phyloP scores from a whole-genome alignment of 2,113 vertebrate species.

The Danio rerio region GRCz12tu NC_133185.1:6127501-6128000 shows the following conservation, averaged over 20 bases:
- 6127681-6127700: conserved; percentile 86
- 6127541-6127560: too few relatives aligned
- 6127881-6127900: not conserved
- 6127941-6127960: not conserved
- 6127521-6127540: too few relatives aligned
- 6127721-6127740: conserved; percentile 90
- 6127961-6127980: not conserved
- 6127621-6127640: conserved; percentile 80
- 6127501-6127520: too few relatives aligned
- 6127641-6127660: conserved; percentile 88
- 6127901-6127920: not conserved
- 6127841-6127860: too few relatives aligned
- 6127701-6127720: conserved; percentile 87
- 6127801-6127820: too few relatives aligned
- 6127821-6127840: too few relatives aligned
- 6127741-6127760: conserved; percentile 87
- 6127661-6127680: conserved; percentile 82
- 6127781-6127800: too few relatives aligned
- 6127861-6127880: conserved; percentile 3
- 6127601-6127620: not conserved
- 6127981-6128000: too few relatives aligned
- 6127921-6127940: not conserved
- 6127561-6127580: too few relatives aligned
- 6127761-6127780: conserved; percentile 82
- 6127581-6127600: too few relatives aligned